Percentiles rank a stretch among this genome's conserved stretches.
Evolutionary conservation across 2,888 invertebrate genomes (phyloP).

Genomic region (Orthosia cruda): DNA sequence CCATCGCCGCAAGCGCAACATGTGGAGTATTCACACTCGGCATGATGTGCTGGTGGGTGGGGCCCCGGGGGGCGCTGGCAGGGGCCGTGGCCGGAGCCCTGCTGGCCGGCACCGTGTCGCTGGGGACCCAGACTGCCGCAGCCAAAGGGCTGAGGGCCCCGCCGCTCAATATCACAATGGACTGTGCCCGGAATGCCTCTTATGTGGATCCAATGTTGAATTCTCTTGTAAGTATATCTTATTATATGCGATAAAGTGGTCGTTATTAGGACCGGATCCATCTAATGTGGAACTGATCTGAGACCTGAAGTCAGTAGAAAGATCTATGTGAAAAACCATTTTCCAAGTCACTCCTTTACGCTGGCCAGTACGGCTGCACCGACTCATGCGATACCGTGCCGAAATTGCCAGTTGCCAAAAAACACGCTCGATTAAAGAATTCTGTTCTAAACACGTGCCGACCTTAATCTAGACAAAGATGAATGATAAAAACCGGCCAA

Average conservation of each 20-base stretch:
- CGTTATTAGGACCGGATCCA: background rate
- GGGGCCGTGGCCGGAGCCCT: constrained; percentile 86
- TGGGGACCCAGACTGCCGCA: constrained; percentile 93
- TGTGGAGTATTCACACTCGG: constrained; percentile 96
- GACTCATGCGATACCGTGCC: too few species aligned
- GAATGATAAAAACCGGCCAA: constrained; percentile 40
- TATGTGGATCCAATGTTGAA: constrained; percentile 76
- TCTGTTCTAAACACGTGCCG: background rate
- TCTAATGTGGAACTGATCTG: background rate
- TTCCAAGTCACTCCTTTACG: background rate
- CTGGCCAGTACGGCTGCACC: background rate
- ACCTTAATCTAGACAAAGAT: constrained; percentile 12
- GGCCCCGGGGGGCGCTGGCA: constrained; percentile 93
- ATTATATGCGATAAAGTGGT: background rate
- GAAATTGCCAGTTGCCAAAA: background rate
- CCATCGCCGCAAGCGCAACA: constrained; percentile 96
- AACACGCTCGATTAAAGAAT: too few species aligned
- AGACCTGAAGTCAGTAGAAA: background rate
- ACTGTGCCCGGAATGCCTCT: constrained; percentile 80
- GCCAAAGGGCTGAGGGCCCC: constrained; percentile 92
- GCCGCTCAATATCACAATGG: constrained; percentile 74
- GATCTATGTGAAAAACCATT: too few species aligned
- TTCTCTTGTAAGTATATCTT: constrained; percentile 81
- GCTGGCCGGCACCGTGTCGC: constrained; percentile 88
- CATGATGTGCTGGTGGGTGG: constrained; percentile 96